Evolutionary conservation across 2,797 vertebrate species (phyloP).

Genomic region (Chelon labrosus): DNA sequence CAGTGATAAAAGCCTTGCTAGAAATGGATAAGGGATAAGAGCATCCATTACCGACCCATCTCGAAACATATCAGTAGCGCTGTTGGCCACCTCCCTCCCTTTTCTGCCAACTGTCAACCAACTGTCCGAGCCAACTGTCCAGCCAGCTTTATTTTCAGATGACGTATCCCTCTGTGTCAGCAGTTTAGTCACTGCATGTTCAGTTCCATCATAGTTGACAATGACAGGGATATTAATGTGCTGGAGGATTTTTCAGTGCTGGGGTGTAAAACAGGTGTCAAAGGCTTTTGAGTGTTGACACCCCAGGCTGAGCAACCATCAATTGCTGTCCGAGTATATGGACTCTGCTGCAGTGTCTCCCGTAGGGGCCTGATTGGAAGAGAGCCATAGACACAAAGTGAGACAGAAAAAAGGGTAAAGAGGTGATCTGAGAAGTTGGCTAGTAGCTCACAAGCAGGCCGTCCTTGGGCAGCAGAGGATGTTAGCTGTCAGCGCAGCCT

Average conservation of each 20-base stretch:
- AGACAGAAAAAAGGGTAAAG: background rate
- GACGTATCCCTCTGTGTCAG: constrained; percentile 67
- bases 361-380: background rate
- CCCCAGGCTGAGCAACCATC: background rate
- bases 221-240: constrained; percentile 32
- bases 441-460: constrained; percentile 1
- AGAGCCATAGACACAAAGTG: background rate
- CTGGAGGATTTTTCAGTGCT: constrained; percentile 38
- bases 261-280: constrained; percentile 18
- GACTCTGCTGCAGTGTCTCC: background rate
- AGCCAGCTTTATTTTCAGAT: constrained; percentile 58
- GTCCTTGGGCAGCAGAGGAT: constrained; percentile 63
- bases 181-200: constrained; percentile 64
- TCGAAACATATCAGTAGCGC: constrained; percentile 32
- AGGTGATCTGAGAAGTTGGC: constrained; percentile 36
- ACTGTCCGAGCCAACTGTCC: constrained; percentile 69
- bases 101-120: constrained; percentile 70
- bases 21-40: constrained; percentile 51
- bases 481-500: constrained; percentile 48
- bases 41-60: constrained; percentile 51
- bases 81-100: constrained; percentile 52
- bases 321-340: too few relatives aligned
- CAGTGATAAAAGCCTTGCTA: constrained; percentile 34
- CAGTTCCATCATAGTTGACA: constrained; percentile 56
- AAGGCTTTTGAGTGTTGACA: constrained; percentile 21